Conservation (phyloP, 2,113 vertebrate species). For the Phasianus colchicus region DNA sequence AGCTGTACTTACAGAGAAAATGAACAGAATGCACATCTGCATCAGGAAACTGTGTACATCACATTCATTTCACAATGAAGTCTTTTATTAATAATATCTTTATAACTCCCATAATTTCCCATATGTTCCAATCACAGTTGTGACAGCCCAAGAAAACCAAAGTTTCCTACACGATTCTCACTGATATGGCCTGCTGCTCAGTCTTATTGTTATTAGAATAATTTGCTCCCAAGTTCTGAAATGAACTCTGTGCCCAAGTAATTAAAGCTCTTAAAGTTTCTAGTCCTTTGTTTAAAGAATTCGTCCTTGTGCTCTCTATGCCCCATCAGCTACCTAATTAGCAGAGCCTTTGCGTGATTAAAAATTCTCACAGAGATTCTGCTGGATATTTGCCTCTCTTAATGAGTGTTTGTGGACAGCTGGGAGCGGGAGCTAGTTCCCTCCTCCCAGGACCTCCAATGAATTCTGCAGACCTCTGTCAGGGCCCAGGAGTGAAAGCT, state of each 20-base stretch:
- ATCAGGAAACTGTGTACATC: slow-evolving; percentile 16
- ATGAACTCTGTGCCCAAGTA: slow-evolving; percentile 99
- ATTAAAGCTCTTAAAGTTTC: slow-evolving; percentile 99
- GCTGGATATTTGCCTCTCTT: slow-evolving; percentile 98
- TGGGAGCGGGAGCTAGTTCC: slow-evolving; percentile 90
- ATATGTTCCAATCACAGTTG: slow-evolving; percentile 46
- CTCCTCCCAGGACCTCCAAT: slow-evolving; percentile 90
- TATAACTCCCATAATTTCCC: slow-evolving; percentile 10
- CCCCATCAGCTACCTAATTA: slow-evolving; percentile 99
- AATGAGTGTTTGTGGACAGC: slow-evolving; percentile 99
- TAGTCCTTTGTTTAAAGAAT: slow-evolving; percentile 99
- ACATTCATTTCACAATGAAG: slow-evolving; percentile 34
- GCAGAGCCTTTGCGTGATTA: slow-evolving; percentile 97
- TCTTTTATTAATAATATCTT: slow-evolving; percentile 49
- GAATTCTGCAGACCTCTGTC: slow-evolving; percentile 96
- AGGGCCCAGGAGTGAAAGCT: slow-evolving; percentile 97
- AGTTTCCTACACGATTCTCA: slow-evolving; percentile 88
- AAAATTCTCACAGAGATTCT: slow-evolving; percentile 99
- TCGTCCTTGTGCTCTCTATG: slow-evolving; percentile 99
- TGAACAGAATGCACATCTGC: background rate
- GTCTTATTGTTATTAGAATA: slow-evolving; percentile 96
- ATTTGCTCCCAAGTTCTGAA: slow-evolving; percentile 98
- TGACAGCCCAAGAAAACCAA: slow-evolving; percentile 88
- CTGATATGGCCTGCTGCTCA: slow-evolving; percentile 87
- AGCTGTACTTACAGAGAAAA: background rate